These are phyloP conservation scores for Stegophylla sp. DNA, from an alignment of 2,888 invertebrate genomes.

Conservation along the genomic window DNA sequence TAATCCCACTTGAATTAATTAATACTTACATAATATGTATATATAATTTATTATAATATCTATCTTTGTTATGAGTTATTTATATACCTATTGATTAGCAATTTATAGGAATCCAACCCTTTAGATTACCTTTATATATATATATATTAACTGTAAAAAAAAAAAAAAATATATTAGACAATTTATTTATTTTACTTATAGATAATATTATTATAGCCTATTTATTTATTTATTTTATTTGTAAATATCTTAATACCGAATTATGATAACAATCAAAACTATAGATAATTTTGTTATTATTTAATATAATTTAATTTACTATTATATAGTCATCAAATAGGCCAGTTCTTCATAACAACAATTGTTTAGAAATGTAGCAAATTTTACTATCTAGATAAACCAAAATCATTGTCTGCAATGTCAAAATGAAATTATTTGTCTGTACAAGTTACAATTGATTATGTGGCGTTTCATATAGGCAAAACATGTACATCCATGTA, in stretches of 20 bases:
- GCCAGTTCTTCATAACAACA: constrained; percentile 32
- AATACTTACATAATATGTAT: constrained; percentile 15
- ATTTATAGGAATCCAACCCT: constrained; percentile 2
- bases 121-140: constrained; percentile 31
- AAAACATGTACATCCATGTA: constrained; percentile 21
- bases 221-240: not conserved
- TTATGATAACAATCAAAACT: constrained; percentile 51
- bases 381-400: constrained; percentile 37
- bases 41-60: too few relatives aligned
- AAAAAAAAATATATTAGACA: constrained; percentile 27
- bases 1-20: not conserved
- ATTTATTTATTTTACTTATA: constrained; percentile 26
- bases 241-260: constrained; percentile 42
- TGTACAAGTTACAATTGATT: not conserved
- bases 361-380: not conserved
- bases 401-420: constrained; percentile 18
- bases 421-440: constrained; percentile 12
- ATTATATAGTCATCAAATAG: constrained; percentile 39
- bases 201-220: not conserved
- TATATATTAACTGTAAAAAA: not conserved
- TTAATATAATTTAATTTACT: constrained; percentile 34
- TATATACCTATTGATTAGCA: constrained; percentile 5
- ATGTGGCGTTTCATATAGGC: not conserved
- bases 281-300: constrained; percentile 50
- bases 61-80: constrained; percentile 21